A percentile compares a stretch with the other conserved stretches of the same genome.
Evolutionary conservation across 2,113 vertebrate genomes (phyloP).

Genomic region (Malaclemys terrapin): DNA sequence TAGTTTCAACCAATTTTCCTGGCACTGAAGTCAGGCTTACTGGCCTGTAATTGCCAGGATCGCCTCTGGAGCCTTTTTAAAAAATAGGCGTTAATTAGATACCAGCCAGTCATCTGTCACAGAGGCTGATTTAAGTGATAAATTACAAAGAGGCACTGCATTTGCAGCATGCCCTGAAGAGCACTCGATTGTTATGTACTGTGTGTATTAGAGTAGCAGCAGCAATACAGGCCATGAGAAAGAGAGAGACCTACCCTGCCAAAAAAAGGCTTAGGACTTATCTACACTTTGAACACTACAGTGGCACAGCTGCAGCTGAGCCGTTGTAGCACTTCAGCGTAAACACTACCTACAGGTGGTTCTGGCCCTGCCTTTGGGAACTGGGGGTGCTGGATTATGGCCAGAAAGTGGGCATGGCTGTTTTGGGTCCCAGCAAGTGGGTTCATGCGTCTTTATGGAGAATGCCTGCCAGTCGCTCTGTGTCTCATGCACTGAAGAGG

Average conservation of each 20-base stretch:
- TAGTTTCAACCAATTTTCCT: neutral
- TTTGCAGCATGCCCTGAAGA: neutral
- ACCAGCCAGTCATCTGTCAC: neutral
- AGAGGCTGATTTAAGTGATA: neutral
- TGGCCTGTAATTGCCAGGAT: neutral
- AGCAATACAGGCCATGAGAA: neutral
- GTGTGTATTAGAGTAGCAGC: neutral
- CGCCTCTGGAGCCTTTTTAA: neutral
- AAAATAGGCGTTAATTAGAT: neutral
- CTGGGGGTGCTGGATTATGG: neutral
- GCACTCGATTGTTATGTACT: neutral
- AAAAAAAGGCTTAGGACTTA: neutral
- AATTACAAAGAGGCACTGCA: neutral
- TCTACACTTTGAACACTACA: neutral
- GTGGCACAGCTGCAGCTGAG: neutral
- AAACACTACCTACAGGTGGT: neutral
- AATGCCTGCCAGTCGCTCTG: neutral
- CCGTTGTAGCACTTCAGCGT: neutral
- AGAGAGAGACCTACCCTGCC: neutral
- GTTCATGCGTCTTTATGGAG: accelerated
- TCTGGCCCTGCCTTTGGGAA: neutral
- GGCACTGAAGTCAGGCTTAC: no score
- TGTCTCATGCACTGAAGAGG: neutral
- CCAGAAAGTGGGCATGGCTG: neutral
- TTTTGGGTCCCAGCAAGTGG: neutral